These are phyloP conservation scores for Ptilonorhynchus violaceus DNA, from an alignment of 2,113 vertebrate genomes.

Conservation along the genomic window DNA sequence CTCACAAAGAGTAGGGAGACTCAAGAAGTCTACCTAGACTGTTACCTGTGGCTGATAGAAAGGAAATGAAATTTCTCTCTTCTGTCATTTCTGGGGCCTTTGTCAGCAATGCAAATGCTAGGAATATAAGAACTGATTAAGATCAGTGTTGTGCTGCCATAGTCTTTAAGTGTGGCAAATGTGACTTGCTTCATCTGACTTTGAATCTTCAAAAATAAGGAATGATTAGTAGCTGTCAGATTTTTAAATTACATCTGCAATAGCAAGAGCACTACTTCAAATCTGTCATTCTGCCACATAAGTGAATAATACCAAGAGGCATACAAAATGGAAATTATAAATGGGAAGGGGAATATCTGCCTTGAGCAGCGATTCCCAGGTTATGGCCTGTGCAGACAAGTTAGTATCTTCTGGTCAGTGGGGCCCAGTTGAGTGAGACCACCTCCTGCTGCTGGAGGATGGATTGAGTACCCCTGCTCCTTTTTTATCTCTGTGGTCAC, in stretches of 20 bases:
- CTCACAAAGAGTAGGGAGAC: background rate
- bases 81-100: background rate
- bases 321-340: background rate
- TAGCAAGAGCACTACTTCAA: background rate
- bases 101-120: background rate
- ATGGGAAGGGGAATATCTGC: background rate
- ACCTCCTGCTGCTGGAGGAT: background rate
- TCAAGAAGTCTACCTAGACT: background rate
- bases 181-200: background rate
- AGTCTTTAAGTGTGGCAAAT: background rate
- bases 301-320: background rate
- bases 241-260: background rate
- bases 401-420: background rate
- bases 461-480: background rate
- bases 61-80: background rate
- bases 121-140: background rate
- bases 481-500: background rate
- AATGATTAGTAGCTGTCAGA: background rate
- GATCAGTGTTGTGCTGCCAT: background rate
- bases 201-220: background rate
- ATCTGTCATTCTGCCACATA: background rate
- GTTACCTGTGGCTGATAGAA: background rate
- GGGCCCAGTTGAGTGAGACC: background rate
- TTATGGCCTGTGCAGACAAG: background rate
- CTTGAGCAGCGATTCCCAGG: background rate